Evolutionary conservation across 2,113 vertebrate genomes (phyloP).

Genomic region (Lepidothrix coronata): DNA sequence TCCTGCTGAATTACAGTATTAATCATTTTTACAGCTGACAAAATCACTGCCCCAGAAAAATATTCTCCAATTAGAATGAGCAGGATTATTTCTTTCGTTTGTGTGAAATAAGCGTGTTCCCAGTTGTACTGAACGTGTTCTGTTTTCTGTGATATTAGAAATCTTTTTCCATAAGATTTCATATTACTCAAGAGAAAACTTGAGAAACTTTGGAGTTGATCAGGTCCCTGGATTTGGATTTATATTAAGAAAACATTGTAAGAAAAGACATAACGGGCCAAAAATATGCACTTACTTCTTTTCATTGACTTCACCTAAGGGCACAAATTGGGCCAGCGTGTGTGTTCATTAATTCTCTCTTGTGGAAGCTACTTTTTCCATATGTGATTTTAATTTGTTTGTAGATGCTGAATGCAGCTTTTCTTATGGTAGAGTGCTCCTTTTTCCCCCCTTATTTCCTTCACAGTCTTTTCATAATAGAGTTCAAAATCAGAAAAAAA

Average conservation of each 20-base stretch:
- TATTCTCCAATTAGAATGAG: constrained; percentile 67
- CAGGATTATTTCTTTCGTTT: constrained; percentile 64
- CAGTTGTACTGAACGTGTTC: constrained; percentile 31
- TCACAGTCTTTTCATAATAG: background rate
- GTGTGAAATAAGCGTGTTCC: constrained; percentile 57
- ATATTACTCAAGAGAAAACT: constrained; percentile 64
- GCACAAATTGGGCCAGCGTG: background rate
- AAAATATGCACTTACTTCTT: constrained; percentile 32
- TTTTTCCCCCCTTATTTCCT: constrained; percentile 10
- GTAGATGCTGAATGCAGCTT: background rate
- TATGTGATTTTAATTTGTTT: constrained; percentile 55
- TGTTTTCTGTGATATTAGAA: constrained; percentile 61
- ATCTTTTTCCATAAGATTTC: constrained; percentile 61
- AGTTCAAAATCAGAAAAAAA: background rate
- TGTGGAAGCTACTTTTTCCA: constrained; percentile 36
- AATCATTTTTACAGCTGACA: constrained; percentile 70
- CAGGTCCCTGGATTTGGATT: constrained; percentile 52
- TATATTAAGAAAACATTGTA: constrained; percentile 43
- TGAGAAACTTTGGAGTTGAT: constrained; percentile 44
- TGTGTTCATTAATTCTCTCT: constrained; percentile 32
- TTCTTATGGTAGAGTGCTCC: background rate
- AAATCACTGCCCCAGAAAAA: constrained; percentile 70
- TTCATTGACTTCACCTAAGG: constrained; percentile 48
- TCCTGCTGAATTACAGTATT: constrained; percentile 58
- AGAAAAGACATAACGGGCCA: constrained; percentile 13